phyloP scores from a whole-genome alignment of 2,113 vertebrate species.

The Prunella himalayana region DNA sequence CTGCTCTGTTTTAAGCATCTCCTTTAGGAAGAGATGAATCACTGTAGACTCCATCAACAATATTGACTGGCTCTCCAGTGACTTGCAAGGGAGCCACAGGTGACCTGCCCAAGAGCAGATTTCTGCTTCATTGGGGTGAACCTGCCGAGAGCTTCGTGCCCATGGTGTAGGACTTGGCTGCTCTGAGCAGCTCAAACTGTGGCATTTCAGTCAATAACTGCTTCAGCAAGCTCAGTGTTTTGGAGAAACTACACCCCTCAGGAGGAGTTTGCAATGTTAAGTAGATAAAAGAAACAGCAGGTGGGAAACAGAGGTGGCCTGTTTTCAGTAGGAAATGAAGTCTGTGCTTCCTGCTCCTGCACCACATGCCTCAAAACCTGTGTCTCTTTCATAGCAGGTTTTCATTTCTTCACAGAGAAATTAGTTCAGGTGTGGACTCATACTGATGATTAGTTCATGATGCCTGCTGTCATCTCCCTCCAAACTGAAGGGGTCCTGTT shows the following conservation, averaged over 20 bases:
- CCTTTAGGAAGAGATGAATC: slow-evolving; percentile 20
- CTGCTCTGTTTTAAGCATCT: slow-evolving; percentile 1
- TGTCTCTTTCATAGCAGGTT: not conserved
- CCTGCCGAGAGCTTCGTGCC: not conserved
- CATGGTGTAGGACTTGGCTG: not conserved
- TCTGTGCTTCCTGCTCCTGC: not conserved
- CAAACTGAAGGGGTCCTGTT: not conserved
- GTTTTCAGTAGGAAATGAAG: not conserved
- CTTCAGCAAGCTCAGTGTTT: not conserved
- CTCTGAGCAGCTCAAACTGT: slow-evolving; percentile 1
- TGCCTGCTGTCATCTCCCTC: not conserved
- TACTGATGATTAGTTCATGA: not conserved
- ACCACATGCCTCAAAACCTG: not conserved
- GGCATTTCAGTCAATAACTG: slow-evolving; percentile 23
- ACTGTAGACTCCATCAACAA: not conserved
- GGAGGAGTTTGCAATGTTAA: not conserved
- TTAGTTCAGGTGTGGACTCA: not conserved
- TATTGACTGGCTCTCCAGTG: slow-evolving; percentile 20
- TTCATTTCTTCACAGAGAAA: not conserved
- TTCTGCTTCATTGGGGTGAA: not conserved
- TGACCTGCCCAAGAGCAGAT: not conserved
- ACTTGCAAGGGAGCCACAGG: not conserved
- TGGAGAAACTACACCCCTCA: not conserved
- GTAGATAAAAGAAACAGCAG: not conserved
- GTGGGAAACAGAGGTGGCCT: not conserved